Percentiles rank a stretch among this genome's conserved stretches.
phyloP scores from a whole-genome alignment of 2,888 invertebrate species.

The Blomia tropicalis region DNA sequence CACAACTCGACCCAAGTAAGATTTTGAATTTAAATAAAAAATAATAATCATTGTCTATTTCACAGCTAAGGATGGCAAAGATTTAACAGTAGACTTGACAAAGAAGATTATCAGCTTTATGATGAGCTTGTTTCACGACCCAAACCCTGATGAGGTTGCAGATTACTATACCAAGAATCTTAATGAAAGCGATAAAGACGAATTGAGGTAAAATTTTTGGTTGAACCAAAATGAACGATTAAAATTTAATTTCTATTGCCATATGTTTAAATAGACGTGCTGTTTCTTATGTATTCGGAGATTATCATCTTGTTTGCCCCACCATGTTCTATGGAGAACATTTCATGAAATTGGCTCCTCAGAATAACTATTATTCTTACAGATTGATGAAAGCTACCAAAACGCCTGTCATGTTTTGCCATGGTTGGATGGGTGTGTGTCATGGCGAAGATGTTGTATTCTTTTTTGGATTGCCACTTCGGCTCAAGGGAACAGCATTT shows the following conservation, averaged over 20 bases:
- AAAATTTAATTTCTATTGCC: not conserved
- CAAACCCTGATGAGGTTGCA: not conserved
- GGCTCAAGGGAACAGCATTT: not conserved
- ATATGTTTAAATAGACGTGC: slow-evolving; percentile 1
- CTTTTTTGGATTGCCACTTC: slow-evolving; percentile 7
- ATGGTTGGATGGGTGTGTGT: not conserved
- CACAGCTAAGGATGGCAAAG: not conserved
- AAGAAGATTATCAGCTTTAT: not conserved
- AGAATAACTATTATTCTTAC: slow-evolving; percentile 32
- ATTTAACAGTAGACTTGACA: not conserved
- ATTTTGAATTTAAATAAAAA: not conserved
- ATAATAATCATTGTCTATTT: not conserved
- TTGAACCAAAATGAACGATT: not conserved
- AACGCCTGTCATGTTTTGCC: not conserved
- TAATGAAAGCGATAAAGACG: slow-evolving; percentile 12
- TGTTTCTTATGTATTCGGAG: slow-evolving; percentile 16
- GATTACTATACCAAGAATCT: slow-evolving; percentile 14
- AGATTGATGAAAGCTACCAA: not conserved
- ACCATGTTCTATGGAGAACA: slow-evolving; percentile 21
- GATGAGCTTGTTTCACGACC: not conserved
- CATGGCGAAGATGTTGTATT: not conserved
- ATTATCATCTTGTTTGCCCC: slow-evolving; percentile 21
- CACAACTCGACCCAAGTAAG: not conserved
- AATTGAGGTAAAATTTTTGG: not conserved
- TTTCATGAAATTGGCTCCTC: not conserved